phyloP scores from a whole-genome alignment of 2,888 invertebrate genomes.

The Palloptera scutellata region DNA sequence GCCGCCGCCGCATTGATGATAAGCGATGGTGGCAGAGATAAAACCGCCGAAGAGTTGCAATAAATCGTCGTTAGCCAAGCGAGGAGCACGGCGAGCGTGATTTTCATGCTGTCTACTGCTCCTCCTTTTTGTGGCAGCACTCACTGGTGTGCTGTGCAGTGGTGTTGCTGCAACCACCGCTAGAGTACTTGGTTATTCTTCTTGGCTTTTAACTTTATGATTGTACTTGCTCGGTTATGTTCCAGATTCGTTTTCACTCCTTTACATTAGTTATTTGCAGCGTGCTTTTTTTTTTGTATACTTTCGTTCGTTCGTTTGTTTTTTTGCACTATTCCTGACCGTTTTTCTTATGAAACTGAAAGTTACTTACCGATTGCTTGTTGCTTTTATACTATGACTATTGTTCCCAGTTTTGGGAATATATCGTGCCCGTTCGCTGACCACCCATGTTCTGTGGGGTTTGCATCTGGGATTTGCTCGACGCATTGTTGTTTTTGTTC shows the following conservation, averaged over 20 bases:
- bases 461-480: constrained; percentile 27
- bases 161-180: neutral
- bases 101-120: constrained; percentile 52
- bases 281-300: constrained; percentile 11
- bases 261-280: neutral
- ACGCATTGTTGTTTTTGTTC: constrained; percentile 21
- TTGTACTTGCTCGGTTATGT: neutral
- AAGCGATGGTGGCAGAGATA: constrained; percentile 62
- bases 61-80: constrained; percentile 57
- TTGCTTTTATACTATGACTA: constrained; percentile 53
- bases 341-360: constrained; percentile 57
- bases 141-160: constrained; percentile 1
- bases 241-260: neutral
- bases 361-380: constrained; percentile 47
- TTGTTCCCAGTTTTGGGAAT: constrained; percentile 48
- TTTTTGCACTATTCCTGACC: constrained; percentile 31
- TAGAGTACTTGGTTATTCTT: neutral
- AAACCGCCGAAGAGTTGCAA: constrained; percentile 53
- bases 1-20: constrained; percentile 53
- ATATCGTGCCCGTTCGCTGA: constrained; percentile 35
- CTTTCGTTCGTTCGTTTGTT: constrained; percentile 20
- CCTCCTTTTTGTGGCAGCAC: constrained; percentile 4
- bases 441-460: constrained; percentile 39
- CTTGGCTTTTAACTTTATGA: neutral
- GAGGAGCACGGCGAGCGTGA: constrained; percentile 56